These are phyloP conservation scores for Dynastes tityus DNA, from an alignment of 2,888 invertebrate species.

Conservation along the genomic window DNA sequence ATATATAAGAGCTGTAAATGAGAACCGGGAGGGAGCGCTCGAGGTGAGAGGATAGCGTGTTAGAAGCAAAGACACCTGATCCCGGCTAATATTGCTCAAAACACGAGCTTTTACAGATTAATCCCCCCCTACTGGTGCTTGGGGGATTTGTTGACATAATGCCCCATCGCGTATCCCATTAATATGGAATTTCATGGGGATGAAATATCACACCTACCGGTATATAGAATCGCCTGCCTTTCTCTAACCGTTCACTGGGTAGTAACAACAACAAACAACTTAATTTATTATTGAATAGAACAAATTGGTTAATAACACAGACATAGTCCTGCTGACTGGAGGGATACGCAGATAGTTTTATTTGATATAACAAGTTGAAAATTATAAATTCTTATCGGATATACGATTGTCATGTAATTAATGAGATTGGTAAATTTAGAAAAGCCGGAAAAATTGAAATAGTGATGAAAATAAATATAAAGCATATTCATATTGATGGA, in stretches of 20 bases:
- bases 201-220: constrained; percentile 65
- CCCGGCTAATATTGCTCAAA: constrained; percentile 60
- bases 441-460: no score
- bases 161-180: constrained; percentile 60
- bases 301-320: constrained; percentile 30
- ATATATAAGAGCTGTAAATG: constrained; percentile 40
- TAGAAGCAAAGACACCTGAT: constrained; percentile 61
- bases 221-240: not conserved
- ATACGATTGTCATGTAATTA: no score
- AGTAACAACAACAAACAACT: constrained; percentile 15
- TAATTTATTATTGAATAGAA: constrained; percentile 49
- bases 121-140: constrained; percentile 57
- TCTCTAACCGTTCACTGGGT: constrained; percentile 20
- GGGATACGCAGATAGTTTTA: no score
- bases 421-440: no score
- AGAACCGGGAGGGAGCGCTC: constrained; percentile 28
- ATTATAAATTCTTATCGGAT: no score
- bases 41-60: constrained; percentile 38
- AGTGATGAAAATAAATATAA: no score
- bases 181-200: constrained; percentile 64
- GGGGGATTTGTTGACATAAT: constrained; percentile 64
- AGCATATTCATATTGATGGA: no score
- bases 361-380: no score
- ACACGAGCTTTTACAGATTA: constrained; percentile 63
- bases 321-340: no score